Evolutionary conservation across 1,140 invertebrate genomes (phyloP), one percentile per base, ranked within the genome.

Genomic region (Diorhabda elongata): DNA sequence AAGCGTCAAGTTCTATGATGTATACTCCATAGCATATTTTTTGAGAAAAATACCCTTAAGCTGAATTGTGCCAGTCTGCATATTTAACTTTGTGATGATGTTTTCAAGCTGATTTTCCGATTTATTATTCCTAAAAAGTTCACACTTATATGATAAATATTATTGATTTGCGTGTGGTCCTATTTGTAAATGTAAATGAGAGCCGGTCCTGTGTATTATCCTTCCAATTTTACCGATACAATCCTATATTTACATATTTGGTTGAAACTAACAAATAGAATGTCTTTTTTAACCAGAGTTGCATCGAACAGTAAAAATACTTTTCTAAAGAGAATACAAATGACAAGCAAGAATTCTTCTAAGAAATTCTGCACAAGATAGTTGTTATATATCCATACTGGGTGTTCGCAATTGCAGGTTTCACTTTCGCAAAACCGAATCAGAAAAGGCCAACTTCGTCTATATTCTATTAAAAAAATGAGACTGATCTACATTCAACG

Each of bases 401-500:
- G 62, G 62, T 43, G 3, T 64, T 44, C 26, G 2, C n/a, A 64
- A 43, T 64, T 11, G 42, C 62, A 5, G 52, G 62, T 64, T 64
- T 64, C 62, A 64, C 62, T 64, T 64, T 64, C 52, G 52, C 62
- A 11, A 47, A 64, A 44, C 43, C 41, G n/a, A 42, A 41, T 11
- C 26, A 26, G 42, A n/a, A 8, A 64, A n/a, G 9, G 26, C 43
- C 62, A 11, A 11, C 26, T 47, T 64, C 11, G 52, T 11, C n/a
- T n/a, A 26, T 44, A 41, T 11, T 4, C 26, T 26, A 7, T 6
- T 45, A 11, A 11, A 64, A 64, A 64, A 64, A 45, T 41, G 45
- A 60, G 41, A 8, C 9, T 64, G 62, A 64, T 64, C 62, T 64
- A 64, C 62, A 64, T 64, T 64, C 45, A 64, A 8, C 62, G 26